These are phyloP conservation scores for Saturnia japonica DNA, from an alignment of 2,888 invertebrate genomes.

Conservation along the genomic window DNA sequence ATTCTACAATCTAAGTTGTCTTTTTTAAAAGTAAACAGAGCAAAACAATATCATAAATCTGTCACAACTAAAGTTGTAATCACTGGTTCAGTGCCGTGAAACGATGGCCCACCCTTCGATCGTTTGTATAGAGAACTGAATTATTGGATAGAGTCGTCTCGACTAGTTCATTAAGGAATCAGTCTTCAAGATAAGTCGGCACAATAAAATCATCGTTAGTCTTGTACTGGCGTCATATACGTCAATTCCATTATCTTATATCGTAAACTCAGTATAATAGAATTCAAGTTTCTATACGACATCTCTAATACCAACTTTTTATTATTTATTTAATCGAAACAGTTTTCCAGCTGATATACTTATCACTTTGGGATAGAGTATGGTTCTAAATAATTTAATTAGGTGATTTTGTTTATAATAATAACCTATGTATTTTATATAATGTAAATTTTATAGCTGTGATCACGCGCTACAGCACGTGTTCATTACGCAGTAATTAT, in stretches of 20 bases:
- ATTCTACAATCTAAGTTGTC: background rate
- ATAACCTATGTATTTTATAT: no score
- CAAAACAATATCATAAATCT: background rate
- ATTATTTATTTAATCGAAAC: background rate
- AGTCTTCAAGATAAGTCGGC: conserved; percentile 33
- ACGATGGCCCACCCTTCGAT: background rate
- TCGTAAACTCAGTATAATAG: conserved; percentile 22
- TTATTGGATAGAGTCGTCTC: conserved; percentile 5
- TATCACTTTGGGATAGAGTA: background rate
- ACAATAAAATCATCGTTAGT: conserved; percentile 32
- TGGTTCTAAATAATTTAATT: background rate
- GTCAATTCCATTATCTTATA: conserved; percentile 26
- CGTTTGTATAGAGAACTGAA: background rate
- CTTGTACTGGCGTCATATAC: conserved; percentile 30
- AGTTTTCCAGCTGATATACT: background rate
- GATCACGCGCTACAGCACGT: no score
- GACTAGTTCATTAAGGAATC: conserved; percentile 23
- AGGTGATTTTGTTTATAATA: background rate
- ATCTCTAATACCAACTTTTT: background rate
- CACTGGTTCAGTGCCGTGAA: background rate
- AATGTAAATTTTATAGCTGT: no score
- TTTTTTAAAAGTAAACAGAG: background rate
- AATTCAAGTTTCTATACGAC: background rate
- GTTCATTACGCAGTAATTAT: no score
- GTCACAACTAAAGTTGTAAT: background rate